A percentile compares a stretch with the other conserved stretches of the same genome.
Conservation (phyloP, 2,113 vertebrate genomes). For the Merops nubicus region DNA sequence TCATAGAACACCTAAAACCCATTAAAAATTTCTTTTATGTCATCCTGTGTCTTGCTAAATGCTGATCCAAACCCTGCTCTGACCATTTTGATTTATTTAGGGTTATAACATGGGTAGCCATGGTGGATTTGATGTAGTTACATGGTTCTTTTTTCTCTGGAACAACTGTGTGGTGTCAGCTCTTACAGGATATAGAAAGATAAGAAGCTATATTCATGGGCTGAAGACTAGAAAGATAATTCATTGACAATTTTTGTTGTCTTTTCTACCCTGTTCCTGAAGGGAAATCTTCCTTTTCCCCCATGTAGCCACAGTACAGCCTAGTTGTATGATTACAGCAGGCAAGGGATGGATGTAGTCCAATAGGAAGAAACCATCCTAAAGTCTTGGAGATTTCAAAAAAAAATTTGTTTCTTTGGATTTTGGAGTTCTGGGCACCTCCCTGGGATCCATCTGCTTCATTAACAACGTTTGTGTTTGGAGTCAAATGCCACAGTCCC, state of each 20-base stretch:
- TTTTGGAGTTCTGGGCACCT: too few species aligned
- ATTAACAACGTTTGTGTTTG: not conserved
- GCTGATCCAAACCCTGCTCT: not conserved
- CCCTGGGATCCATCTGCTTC: not conserved
- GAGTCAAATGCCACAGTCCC: not conserved
- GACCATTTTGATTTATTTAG: not conserved
- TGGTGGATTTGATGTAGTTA: accelerated
- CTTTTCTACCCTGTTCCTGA: not conserved
- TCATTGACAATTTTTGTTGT: not conserved
- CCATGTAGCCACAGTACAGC: not conserved
- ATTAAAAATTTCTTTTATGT: not conserved
- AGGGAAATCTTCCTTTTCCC: not conserved
- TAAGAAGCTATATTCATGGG: not conserved
- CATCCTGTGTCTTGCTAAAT: not conserved
- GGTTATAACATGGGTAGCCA: not conserved
- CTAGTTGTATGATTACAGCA: not conserved
- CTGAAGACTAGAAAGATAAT: not conserved
- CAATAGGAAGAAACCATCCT: not conserved
- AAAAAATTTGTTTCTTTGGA: too few species aligned
- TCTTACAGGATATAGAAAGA: not conserved
- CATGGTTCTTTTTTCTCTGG: not conserved
- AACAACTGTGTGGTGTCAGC: not conserved
- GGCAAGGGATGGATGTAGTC: not conserved
- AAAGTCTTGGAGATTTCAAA: not conserved
- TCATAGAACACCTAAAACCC: not conserved